Conservation (phyloP, 2,888 invertebrate genomes). For the Pterostichus madidus region DNA sequence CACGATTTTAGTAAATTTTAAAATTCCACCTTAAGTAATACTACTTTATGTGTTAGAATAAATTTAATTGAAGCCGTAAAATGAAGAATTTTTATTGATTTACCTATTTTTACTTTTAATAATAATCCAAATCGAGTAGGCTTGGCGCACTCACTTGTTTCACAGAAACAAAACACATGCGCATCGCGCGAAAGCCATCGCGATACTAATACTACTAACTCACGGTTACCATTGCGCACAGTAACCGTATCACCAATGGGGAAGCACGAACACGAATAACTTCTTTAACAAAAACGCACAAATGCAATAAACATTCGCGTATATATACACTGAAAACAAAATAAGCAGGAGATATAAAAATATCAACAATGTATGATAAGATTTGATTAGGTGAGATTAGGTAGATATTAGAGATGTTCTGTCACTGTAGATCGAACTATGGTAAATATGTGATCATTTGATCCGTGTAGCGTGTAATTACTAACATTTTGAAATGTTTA, state of each 20-base stretch:
- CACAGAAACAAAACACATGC: conserved; percentile 52
- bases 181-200: conserved; percentile 21
- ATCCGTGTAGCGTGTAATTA: neutral
- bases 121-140: conserved; percentile 31
- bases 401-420: neutral
- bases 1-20: too few relatives aligned
- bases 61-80: neutral
- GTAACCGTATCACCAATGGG: neutral
- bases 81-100: neutral
- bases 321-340: too few relatives aligned
- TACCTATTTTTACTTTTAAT: conserved; percentile 30
- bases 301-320: neutral
- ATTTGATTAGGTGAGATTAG: neutral
- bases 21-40: neutral
- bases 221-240: conserved; percentile 7
- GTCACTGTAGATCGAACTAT: neutral
- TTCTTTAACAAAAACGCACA: neutral
- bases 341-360: too few relatives aligned
- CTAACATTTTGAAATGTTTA: conserved; percentile 22
- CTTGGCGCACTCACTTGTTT: conserved; percentile 45
- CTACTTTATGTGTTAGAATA: too few relatives aligned
- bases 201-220: conserved; percentile 48
- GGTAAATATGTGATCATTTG: neutral
- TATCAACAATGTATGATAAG: too few relatives aligned
- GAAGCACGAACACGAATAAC: neutral